Conservation (phyloP, 2,797 vertebrate species). For the Rhinella marina region DNA sequence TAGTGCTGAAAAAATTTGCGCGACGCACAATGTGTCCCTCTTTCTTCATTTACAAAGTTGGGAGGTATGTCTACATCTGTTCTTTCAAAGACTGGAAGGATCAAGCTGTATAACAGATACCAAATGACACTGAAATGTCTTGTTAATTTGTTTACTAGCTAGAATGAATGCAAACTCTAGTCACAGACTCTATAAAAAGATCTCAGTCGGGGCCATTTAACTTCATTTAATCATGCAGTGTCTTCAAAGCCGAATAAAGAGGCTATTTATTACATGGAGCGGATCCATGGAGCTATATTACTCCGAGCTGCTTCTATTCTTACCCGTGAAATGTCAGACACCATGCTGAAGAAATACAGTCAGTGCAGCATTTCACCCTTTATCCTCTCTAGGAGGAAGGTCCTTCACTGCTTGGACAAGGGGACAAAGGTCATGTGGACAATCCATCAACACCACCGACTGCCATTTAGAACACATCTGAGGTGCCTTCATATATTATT, state of each 20-base stretch:
- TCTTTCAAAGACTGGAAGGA: background rate
- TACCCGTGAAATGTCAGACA: slow-evolving; percentile 40
- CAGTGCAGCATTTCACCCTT: background rate
- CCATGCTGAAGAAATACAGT: slow-evolving; percentile 6
- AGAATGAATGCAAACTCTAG: slow-evolving; percentile 4
- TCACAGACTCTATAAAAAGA: slow-evolving; percentile 41
- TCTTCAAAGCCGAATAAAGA: slow-evolving; percentile 33
- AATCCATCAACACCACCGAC: background rate
- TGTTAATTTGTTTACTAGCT: slow-evolving; percentile 23
- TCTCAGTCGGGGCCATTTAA: slow-evolving; percentile 24
- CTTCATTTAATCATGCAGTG: slow-evolving; percentile 27
- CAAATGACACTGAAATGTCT: background rate
- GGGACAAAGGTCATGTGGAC: background rate
- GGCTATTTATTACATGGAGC: slow-evolving; percentile 30
- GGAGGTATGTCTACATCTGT: background rate
- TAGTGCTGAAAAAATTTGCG: no score
- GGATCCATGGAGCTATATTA: slow-evolving; percentile 7
- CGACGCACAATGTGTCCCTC: no score
- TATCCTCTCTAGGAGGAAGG: slow-evolving; percentile 7
- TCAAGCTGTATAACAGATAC: background rate
- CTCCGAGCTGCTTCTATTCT: slow-evolving; percentile 34
- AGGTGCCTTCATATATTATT: background rate
- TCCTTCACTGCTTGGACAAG: slow-evolving; percentile 19
- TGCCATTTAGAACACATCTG: background rate
- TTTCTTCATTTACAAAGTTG: no score